phyloP scores from a whole-genome alignment of 1,140 invertebrate genomes.

The Centruroides sculpturatus region DNA sequence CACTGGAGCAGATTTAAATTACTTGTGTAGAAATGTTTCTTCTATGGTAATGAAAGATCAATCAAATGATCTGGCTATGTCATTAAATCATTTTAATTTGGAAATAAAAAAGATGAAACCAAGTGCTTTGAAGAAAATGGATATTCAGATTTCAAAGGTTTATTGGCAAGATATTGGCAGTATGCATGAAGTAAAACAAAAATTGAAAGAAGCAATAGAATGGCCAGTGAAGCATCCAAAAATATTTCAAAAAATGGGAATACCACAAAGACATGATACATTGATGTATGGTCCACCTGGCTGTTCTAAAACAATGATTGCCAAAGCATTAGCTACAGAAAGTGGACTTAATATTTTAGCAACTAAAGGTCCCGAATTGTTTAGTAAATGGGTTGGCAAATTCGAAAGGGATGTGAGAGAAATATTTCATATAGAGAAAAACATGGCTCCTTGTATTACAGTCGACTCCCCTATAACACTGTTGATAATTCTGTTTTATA shows the following conservation, averaged over 20 bases:
- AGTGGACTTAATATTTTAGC: conserved; percentile 67
- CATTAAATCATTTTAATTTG: too few relatives aligned
- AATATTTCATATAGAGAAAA: too few relatives aligned
- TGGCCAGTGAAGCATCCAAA: conserved; percentile 72
- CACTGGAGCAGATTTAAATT: too few relatives aligned
- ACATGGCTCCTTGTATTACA: too few relatives aligned
- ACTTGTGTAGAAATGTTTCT: too few relatives aligned
- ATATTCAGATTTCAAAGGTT: conserved; percentile 48
- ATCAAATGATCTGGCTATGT: too few relatives aligned
- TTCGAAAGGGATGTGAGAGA: too few relatives aligned
- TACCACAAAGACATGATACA: conserved; percentile 41
- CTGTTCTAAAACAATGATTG: conserved; percentile 42
- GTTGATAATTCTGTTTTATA: too few relatives aligned
- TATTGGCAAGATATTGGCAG: conserved; percentile 87
- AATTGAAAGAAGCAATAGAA: conserved; percentile 75
- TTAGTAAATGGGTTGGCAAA: too few relatives aligned
- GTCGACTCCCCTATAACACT: too few relatives aligned
- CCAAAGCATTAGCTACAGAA: conserved; percentile 40
- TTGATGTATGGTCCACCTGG: conserved; percentile 42
- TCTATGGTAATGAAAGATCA: too few relatives aligned
- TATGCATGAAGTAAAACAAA: conserved; percentile 67
- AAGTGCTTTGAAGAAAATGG: conserved; percentile 77
- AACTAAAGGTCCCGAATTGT: too few relatives aligned
- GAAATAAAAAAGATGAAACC: conserved; percentile 47
- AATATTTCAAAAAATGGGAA: conserved; percentile 34